Evolutionary conservation across 1,140 invertebrate genomes (phyloP).

Genomic region (Papilio dardanus): DNA sequence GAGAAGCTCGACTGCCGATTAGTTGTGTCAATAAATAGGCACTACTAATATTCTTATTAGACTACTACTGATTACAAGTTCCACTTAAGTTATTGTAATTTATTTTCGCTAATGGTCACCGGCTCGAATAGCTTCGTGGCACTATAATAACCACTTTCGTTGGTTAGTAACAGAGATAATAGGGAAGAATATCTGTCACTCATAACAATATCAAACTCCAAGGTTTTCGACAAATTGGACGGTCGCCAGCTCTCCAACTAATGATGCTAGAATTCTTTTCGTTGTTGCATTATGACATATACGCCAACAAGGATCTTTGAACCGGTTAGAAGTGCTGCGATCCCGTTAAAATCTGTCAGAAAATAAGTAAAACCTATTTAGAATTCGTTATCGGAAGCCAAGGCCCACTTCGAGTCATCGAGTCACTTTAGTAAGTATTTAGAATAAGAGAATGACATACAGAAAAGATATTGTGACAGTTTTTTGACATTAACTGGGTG

Average conservation of each 20-base stretch:
- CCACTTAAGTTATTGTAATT: too few species aligned
- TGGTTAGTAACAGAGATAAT: constrained; percentile 4
- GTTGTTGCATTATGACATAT: constrained; percentile 31
- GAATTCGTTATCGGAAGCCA: too few species aligned
- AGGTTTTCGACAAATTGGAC: constrained; percentile 45
- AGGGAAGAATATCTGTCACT: constrained; percentile 8
- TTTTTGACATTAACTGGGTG: too few species aligned
- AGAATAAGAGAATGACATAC: too few species aligned
- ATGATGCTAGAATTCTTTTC: constrained; percentile 42
- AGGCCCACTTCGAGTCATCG: too few species aligned
- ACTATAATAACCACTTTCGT: not conserved
- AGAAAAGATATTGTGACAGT: too few species aligned
- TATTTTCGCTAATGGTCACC: not conserved
- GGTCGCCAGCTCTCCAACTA: constrained; percentile 43
- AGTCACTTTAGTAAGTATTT: too few species aligned
- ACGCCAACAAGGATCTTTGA: too few species aligned
- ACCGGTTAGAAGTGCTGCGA: too few species aligned
- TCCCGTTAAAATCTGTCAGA: too few species aligned
- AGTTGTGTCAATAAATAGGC: not conserved
- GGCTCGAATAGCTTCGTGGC: not conserved
- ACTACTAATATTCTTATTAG: too few species aligned
- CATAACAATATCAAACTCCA: constrained; percentile 29
- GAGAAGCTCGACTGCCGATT: not conserved
- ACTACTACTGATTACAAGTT: not conserved
- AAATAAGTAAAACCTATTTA: too few species aligned